These are phyloP conservation scores for Baronia brevicornis DNA, from an alignment of 2,888 invertebrate species.

Conservation along the genomic window DNA sequence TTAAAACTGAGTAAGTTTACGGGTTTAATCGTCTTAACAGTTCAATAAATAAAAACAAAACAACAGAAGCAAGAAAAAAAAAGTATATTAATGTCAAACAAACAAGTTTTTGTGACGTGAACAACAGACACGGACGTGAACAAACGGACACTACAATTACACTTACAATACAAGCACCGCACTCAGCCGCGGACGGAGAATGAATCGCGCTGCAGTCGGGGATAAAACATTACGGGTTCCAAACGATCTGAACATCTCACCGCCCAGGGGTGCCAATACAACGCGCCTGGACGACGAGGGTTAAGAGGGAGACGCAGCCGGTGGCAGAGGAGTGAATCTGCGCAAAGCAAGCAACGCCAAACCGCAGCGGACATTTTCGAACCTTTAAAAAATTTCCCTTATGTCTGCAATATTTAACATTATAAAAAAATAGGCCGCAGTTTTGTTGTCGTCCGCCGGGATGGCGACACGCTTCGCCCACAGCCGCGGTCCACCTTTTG, in stretches of 20 bases:
- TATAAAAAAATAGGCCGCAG: constrained; percentile 58
- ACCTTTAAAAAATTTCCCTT: constrained; percentile 60
- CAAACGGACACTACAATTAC: constrained; percentile 11
- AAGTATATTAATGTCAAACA: too few species aligned
- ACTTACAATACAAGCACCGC: constrained; percentile 8
- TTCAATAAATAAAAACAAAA: too few species aligned
- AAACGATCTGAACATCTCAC: too few species aligned
- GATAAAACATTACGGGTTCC: too few species aligned
- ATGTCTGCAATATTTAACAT: constrained; percentile 68
- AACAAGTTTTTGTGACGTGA: constrained; percentile 2
- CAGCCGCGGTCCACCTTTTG: constrained; percentile 1
- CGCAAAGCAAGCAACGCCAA: constrained; percentile 6
- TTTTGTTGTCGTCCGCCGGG: constrained; percentile 65
- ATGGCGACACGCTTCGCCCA: constrained; percentile 37
- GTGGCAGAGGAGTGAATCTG: background rate
- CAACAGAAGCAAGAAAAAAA: constrained; percentile 4
- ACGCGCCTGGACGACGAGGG: too few species aligned
- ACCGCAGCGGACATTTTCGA: constrained; percentile 69
- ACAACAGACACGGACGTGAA: constrained; percentile 4
- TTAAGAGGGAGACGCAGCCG: constrained; percentile 12
- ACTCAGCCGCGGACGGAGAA: background rate
- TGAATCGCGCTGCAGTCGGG: too few species aligned
- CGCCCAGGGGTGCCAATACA: too few species aligned
- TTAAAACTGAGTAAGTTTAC: too few species aligned
- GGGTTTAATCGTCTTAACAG: too few species aligned